Evolutionary conservation across 2,113 vertebrate species (phyloP).

Genomic region (Psephotus haematonotus): DNA sequence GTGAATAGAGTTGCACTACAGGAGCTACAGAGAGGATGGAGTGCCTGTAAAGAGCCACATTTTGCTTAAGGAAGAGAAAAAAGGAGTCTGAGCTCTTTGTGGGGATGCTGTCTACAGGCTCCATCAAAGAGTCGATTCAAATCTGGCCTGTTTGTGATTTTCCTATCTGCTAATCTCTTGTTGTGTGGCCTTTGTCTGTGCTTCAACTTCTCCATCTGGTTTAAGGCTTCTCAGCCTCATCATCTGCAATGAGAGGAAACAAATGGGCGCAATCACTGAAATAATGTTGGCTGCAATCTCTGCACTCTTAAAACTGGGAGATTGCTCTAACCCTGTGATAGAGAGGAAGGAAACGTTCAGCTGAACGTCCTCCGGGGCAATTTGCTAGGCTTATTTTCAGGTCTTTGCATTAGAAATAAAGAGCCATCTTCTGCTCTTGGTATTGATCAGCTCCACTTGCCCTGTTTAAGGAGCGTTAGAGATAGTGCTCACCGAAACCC

Average conservation of each 20-base stretch:
- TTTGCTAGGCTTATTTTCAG: neutral
- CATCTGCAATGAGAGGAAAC: rapidly evolving
- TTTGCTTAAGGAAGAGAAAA: neutral
- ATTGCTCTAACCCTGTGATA: too few species aligned
- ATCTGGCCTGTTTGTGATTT: neutral
- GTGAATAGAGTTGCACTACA: rapidly evolving
- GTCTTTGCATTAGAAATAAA: neutral
- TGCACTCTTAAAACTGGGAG: neutral
- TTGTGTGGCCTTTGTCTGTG: neutral
- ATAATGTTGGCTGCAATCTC: rapidly evolving
- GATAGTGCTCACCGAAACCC: neutral
- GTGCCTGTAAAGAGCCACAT: rapidly evolving
- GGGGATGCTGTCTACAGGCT: neutral
- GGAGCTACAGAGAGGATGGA: rapidly evolving
- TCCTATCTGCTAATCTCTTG: neutral
- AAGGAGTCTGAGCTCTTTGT: neutral
- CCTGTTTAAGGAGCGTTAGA: rapidly evolving
- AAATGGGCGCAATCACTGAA: neutral
- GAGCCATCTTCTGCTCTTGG: neutral
- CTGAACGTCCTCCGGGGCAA: neutral
- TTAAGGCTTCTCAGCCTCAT: neutral
- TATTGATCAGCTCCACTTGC: neutral
- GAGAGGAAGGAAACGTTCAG: neutral
- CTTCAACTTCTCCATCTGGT: neutral
- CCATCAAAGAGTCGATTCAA: neutral